These are phyloP conservation scores for Poeciliopsis gracilis DNA, from an alignment of 2,797 vertebrate species.

Conservation along the genomic window DNA sequence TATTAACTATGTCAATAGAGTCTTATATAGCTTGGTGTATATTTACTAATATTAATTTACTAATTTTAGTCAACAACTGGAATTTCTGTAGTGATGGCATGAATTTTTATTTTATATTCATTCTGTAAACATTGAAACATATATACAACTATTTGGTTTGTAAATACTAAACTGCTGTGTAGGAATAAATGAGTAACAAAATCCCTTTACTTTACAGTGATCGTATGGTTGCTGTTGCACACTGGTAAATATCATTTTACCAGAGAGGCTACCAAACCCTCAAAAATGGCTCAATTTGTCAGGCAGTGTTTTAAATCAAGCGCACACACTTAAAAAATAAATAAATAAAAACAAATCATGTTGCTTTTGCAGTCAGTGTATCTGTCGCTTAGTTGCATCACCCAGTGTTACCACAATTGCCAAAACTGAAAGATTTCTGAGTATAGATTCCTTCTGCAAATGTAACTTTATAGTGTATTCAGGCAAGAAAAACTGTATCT, in stretches of 20 bases:
- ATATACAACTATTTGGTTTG: neutral
- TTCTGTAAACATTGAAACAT: neutral
- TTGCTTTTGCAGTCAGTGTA: conserved; percentile 40
- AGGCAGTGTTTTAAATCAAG: conserved; percentile 8
- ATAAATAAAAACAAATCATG: conserved; percentile 13
- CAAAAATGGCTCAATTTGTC: conserved; percentile 7
- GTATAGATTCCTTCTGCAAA: conserved; percentile 20
- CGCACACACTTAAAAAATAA: neutral
- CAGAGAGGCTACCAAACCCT: neutral
- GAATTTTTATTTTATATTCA: neutral
- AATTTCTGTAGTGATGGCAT: neutral
- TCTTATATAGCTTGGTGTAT: neutral
- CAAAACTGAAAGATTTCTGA: conserved; percentile 42
- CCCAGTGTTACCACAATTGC: conserved; percentile 38
- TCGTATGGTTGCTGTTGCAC: neutral
- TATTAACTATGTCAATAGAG: neutral
- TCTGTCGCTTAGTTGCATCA: conserved; percentile 30
- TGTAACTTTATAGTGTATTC: conserved; percentile 32
- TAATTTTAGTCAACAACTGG: neutral
- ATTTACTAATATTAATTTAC: neutral
- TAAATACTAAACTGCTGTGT: neutral
- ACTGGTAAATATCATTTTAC: neutral
- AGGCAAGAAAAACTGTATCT: conserved; percentile 25
- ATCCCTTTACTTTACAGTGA: neutral
- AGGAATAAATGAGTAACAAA: neutral